Conservation (phyloP, 2,113 vertebrate genomes). For the Electrona antarctica region DNA sequence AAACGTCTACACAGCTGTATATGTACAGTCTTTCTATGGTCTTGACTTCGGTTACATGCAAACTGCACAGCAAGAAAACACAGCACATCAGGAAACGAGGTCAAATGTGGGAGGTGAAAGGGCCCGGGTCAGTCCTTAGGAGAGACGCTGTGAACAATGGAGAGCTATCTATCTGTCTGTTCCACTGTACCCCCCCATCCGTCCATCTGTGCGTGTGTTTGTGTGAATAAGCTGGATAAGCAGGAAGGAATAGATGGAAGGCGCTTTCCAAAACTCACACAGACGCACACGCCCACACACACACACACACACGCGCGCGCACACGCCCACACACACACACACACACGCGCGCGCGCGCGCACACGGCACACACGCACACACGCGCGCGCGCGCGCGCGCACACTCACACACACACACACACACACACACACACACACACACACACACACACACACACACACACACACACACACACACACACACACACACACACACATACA, state of each 20-base stretch:
- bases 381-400: too few species aligned
- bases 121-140: not conserved
- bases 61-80: not conserved
- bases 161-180: constrained; percentile 13
- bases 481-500: constrained; percentile 19
- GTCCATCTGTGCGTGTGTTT: constrained; percentile 20
- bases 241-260: constrained; percentile 47
- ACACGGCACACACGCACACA: constrained; percentile 4
- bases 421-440: constrained; percentile 25
- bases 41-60: not conserved
- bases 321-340: constrained; percentile 2
- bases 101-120: not conserved
- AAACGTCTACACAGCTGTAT: not conserved
- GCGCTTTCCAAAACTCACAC: constrained; percentile 37
- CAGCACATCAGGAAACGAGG: not conserved
- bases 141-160: constrained; percentile 12
- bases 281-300: constrained; percentile 17
- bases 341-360: too few species aligned
- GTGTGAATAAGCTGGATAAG: constrained; percentile 64
- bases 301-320: constrained; percentile 26
- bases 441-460: constrained; percentile 19
- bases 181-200: not conserved
- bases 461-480: constrained; percentile 17
- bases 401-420: constrained; percentile 3
- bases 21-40: not conserved